Evolutionary conservation across 2,113 vertebrate genomes (phyloP), one percentile per base, ranked within the genome.

Genomic region (Ptyas mucosa): DNA sequence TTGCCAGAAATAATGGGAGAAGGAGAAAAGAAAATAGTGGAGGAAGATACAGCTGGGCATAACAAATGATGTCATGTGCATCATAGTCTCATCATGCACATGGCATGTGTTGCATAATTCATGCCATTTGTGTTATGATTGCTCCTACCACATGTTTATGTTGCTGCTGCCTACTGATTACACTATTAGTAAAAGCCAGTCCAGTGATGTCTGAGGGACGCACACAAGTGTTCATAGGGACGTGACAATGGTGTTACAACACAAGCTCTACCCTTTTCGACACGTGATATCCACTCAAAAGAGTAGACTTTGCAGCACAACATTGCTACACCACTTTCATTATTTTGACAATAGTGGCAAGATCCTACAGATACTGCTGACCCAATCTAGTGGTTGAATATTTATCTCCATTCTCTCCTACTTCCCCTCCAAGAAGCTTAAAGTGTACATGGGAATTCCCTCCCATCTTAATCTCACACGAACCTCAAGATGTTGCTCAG

Each of bases 1-100:
- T 93, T 6, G 49, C 85, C 49, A 29, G 91, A 89, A 85, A 91
- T 94, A 54, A 57, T 91, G 0, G 87, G 91, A 91, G 85, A 52
- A 90, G 94, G 90, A 52, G 87, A 29, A 87, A 34, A 95, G 58
- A 58, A 87, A 91, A 8, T 1, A 21, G 46, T 86, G n/a, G 1
- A 1, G 89, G 88, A 81, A 21, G n/a, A 81, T 81, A 43, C 34
- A 81, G 18, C 75, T 81, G 75, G 34, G 75, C 75, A 81, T 81
- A 43, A 43, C 34, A 81, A 81, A 81, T 43, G 8, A 81, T 81
- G 18, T 81, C 75, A 81, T 21, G 18, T 81, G 34, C n/a, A 81
- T 81, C 75, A 43, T 81, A 81, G 34, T 81, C 29, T 75, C 34
- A 81, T 43, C 34, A 81, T 39, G 75, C 75, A 43, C 39, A 81